phyloP scores from a whole-genome alignment of 2,888 invertebrate species.

The Sphecodes monilicornis region DNA sequence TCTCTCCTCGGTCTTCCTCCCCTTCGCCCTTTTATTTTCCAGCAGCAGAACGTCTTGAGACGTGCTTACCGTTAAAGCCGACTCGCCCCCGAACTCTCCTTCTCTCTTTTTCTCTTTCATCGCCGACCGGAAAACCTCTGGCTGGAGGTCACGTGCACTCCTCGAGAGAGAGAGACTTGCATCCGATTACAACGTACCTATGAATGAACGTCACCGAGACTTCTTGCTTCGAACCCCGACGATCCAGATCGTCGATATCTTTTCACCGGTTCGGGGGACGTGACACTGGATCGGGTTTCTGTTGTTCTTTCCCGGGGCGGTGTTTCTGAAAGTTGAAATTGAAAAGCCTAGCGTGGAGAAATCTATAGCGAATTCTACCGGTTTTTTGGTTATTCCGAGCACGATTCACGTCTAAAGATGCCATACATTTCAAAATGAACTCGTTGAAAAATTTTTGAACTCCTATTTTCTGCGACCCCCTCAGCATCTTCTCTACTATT shows the following conservation, averaged over 20 bases:
- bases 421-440: too few relatives aligned
- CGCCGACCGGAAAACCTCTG: conserved; percentile 67
- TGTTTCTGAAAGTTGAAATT: conserved; percentile 17
- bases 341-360: background rate
- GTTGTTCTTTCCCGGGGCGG: conserved; percentile 34
- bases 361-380: background rate
- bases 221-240: conserved; percentile 64
- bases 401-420: background rate
- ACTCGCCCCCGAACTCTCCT: conserved; percentile 12
- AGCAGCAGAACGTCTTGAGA: conserved; percentile 61
- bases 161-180: conserved; percentile 49
- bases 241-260: conserved; percentile 36
- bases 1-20: conserved; percentile 40
- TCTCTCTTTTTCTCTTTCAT: conserved; percentile 41
- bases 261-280: background rate
- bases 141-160: conserved; percentile 61
- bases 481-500: too few relatives aligned
- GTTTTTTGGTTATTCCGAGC: background rate
- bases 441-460: too few relatives aligned
- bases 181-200: conserved; percentile 66
- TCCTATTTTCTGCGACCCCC: too few relatives aligned
- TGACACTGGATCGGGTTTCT: conserved; percentile 38
- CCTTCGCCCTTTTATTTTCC: conserved; percentile 62
- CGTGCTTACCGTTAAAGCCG: conserved; percentile 37
- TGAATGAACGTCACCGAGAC: conserved; percentile 61